Base-by-base conservation (phyloP, 2,797 vertebrate genomes). In the Iguana delicatissima region DNA sequence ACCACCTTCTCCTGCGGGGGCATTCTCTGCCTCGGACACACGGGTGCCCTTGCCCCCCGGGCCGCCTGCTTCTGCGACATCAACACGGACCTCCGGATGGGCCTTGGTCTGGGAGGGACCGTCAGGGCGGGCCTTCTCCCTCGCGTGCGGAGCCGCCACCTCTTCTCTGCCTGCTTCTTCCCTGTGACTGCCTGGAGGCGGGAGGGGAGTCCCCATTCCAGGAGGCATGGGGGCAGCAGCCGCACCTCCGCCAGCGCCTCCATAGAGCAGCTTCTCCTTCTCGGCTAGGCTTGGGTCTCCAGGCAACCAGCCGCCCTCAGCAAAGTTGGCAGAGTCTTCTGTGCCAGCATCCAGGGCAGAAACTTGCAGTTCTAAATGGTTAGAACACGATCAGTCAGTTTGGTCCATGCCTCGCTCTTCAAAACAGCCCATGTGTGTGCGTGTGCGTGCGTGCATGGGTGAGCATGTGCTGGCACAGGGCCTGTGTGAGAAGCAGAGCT, bases 371-470 rank as follows among this genome's bases (percentile, higher is more conserved):
- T 98, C 98, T 98, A 97, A 97, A 98, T 73, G 96, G 95, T 97
- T 95, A 98, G 98, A 98, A 98, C 93, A 98, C 90, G 92, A 96
- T 96, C 95, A 89, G 97, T 98, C 97, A 98, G 97, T 97, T 92
- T 94, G 93, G 87, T 93, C 93, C 91, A 62, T 22, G 32, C 57
- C 88, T 69, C 50, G 87, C 85, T 90, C 89, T 88, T 94, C 92
- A 91, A 85, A 89, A 93, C 92, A 87, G 86, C 87, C 94, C 92
- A 0, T 62, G 18, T 1, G 18, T 62, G 16, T 6, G 59, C 5
- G 84, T 8, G 24, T 72, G 72, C 2, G 3, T 35, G 22, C 74
- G 38, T 59, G 79, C 42, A 46, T 6, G 26, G 0, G 76, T 42
- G 42, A 46, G 42, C 42, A 46, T 46, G 42, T 46, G 42, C 42